A percentile compares a stretch with the other conserved stretches of the same genome.
These are phyloP conservation scores for Melanostoma mellinum DNA, from an alignment of 2,888 invertebrate genomes.

Conservation along the genomic window DNA sequence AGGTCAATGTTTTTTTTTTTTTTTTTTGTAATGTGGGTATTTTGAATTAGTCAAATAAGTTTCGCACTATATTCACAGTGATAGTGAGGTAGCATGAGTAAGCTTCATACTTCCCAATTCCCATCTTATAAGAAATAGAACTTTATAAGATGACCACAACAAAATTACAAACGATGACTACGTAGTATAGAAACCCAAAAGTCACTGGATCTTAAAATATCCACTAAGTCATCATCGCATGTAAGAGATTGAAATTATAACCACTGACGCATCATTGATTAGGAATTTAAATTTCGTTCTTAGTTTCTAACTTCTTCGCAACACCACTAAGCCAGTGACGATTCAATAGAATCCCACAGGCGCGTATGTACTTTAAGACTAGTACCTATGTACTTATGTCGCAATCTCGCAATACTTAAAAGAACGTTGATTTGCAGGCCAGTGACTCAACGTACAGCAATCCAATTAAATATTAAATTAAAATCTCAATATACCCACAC, in stretches of 20 bases:
- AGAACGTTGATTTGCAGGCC: conserved; percentile 2
- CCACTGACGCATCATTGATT: conserved; percentile 6
- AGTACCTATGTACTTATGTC: background rate
- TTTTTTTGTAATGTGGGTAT: no score
- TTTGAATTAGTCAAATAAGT: no score
- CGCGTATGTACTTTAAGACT: background rate
- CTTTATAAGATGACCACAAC: background rate
- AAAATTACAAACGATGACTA: background rate
- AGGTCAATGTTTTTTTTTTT: no score
- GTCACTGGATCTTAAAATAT: background rate
- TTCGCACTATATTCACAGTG: no score
- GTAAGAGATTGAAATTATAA: background rate
- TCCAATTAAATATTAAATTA: conserved; percentile 37
- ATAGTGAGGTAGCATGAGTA: no score
- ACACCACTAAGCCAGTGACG: no score
- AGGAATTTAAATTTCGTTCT: background rate
- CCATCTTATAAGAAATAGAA: no score
- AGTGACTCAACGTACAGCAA: conserved; percentile 30
- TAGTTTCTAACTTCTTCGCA: background rate
- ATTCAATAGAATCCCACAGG: conserved; percentile 7
- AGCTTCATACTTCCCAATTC: no score
- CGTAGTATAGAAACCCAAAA: background rate
- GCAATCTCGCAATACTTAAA: conserved; percentile 1
- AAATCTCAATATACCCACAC: conserved; percentile 32
- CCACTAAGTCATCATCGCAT: conserved; percentile 9